Evolutionary conservation across 2,888 invertebrate genomes (phyloP).

Genomic region (Pristionchus arcanus): DNA sequence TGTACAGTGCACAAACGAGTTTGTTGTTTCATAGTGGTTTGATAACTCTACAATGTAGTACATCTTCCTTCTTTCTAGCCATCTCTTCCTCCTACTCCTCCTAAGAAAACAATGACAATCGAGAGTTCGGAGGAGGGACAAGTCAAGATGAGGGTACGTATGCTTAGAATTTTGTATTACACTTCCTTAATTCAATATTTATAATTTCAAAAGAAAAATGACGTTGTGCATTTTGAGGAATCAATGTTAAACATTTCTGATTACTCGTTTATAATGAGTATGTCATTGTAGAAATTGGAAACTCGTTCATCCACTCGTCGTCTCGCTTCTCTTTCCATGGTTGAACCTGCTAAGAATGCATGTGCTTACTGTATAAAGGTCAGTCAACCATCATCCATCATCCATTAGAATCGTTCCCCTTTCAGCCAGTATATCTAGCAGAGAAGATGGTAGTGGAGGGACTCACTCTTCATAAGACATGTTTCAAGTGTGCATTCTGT

Average conservation of each 20-base stretch:
- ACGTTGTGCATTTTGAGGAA: no score
- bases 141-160: conserved; percentile 40
- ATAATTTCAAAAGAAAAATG: no score
- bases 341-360: conserved; percentile 48
- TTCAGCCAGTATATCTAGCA: conserved; percentile 69
- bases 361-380: conserved; percentile 58
- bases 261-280: no score
- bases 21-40: not conserved
- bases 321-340: conserved; percentile 47
- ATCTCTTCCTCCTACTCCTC: conserved; percentile 28
- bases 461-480: conserved; percentile 61
- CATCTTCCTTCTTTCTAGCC: not conserved
- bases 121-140: conserved; percentile 15
- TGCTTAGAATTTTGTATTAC: not conserved
- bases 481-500: conserved; percentile 71
- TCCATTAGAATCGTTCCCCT: not conserved
- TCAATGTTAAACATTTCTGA: not conserved
- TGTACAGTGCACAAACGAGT: not conserved
- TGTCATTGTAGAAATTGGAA: not conserved
- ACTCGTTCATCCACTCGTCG: conserved; percentile 16
- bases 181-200: not conserved
- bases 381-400: not conserved
- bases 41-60: not conserved
- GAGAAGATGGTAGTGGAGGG: conserved; percentile 68
- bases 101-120: conserved; percentile 44